Conservation (phyloP, 2,113 vertebrate species). For the Archocentrus centrarchus region DNA sequence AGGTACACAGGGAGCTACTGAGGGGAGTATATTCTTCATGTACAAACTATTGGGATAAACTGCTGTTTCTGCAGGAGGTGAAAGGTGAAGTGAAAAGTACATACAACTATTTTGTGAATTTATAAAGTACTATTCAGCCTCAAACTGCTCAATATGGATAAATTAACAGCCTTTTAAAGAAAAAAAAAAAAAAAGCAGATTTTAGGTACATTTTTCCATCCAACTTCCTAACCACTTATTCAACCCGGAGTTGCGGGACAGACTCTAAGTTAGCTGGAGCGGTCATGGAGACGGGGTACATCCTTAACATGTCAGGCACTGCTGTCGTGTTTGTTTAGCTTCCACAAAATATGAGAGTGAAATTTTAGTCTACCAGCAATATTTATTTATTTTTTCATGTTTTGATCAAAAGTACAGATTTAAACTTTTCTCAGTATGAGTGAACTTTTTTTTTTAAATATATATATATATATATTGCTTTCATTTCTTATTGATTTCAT, state of each 20-base stretch:
- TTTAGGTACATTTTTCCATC: too few relatives aligned
- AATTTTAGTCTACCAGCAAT: too few relatives aligned
- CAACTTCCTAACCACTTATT: neutral
- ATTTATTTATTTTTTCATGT: too few relatives aligned
- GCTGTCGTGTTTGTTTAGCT: neutral
- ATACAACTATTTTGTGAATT: neutral
- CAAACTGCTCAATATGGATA: neutral
- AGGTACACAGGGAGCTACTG: constrained; percentile 12
- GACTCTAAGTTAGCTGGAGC: neutral
- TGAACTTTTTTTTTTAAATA: neutral
- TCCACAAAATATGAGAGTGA: neutral
- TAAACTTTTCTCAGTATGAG: neutral
- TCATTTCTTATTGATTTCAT: neutral
- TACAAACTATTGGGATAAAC: constrained; percentile 12
- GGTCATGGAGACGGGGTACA: too few relatives aligned
- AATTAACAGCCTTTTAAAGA: neutral
- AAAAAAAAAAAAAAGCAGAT: neutral
- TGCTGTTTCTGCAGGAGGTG: constrained; percentile 16
- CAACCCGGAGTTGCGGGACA: neutral
- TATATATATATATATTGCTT: neutral
- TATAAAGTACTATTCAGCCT: neutral
- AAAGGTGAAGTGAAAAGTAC: neutral
- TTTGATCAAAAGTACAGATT: neutral
- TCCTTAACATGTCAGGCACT: neutral
- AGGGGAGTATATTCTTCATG: neutral